These are phyloP conservation scores for Drosophila cracens DNA, from an alignment of 2,888 invertebrate species.

Conservation along the genomic window DNA sequence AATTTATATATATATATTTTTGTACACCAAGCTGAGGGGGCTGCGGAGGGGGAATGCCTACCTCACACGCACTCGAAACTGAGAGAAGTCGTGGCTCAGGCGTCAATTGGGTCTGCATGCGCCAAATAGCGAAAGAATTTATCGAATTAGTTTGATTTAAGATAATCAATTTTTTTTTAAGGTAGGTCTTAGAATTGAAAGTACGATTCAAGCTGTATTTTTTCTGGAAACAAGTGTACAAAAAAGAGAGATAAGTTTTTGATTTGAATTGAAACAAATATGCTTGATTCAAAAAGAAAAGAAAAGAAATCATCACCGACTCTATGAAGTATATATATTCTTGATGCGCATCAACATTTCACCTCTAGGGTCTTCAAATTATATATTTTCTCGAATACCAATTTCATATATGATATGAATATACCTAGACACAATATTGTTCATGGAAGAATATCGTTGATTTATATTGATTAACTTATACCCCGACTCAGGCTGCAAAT, in stretches of 20 bases:
- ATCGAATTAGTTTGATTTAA: background rate
- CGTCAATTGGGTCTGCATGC: background rate
- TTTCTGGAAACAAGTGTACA: background rate
- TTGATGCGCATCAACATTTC: background rate
- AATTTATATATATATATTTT: background rate
- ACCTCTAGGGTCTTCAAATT: background rate
- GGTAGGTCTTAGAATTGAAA: background rate
- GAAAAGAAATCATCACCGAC: background rate
- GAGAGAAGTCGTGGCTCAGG: background rate
- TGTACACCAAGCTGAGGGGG: background rate
- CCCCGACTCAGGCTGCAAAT: background rate
- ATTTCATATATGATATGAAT: background rate
- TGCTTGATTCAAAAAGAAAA: background rate
- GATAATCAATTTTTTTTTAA: background rate
- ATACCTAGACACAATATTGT: background rate
- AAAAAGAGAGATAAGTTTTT: background rate
- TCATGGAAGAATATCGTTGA: background rate
- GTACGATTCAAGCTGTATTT: background rate
- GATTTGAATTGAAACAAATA: background rate
- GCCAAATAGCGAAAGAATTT: background rate
- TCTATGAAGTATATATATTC: background rate
- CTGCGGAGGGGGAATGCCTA: constrained; percentile 51
- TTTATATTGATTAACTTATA: background rate
- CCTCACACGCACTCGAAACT: constrained; percentile 65
- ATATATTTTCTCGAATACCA: background rate